Base-by-base conservation (phyloP, 2,888 invertebrate genomes). In the Hyalella azteca region DNA sequence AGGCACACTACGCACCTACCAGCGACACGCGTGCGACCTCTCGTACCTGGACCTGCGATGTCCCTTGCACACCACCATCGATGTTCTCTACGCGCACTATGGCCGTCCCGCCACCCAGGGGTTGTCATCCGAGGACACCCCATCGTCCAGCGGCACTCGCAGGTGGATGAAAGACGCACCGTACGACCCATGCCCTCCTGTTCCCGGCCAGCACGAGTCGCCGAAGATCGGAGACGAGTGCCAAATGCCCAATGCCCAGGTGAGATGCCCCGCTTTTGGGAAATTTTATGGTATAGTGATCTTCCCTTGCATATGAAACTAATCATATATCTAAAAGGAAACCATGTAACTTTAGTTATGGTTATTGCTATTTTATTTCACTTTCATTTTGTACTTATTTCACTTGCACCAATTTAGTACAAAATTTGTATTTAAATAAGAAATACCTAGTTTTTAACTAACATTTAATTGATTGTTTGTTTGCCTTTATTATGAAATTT, bases 1-100 rank as follows among this genome's bases (percentile, higher is more conserved):
- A 86, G 95, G 95, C 86, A 96, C 96, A 41, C 91, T 98, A 86
- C 91, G 95, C 87, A 96, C 95, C 73, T 95, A 95, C 89, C 95
- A 96, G 87, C 92, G 93, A 85, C 95, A 95, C 76, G 95, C 95
- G 78, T 98, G 98, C 89, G 96, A 97, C 89, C 94, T 95, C 84
- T 94, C 97, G 87, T 91, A 92, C 88, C 92, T 97, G 88, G 92
- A 92, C 76, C 91, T 97, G 84, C 93, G 93, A 87, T 98, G 98
- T 89, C 97, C 97, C 40, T 90, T 93, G 73, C 95, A 95, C 78
- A 97, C 97, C 49, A 94, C 95, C 86, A 96, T 98, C 87, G 93
- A 93, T 86, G 94, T 97, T 86, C 94, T 95, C 87, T 90, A 95
- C 86, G 96, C 96, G n/a, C 94, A 94, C 87, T 96, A 95, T 87